These are phyloP conservation scores for Sarcophaga caerulescens DNA, from an alignment of 2,888 invertebrate genomes.

Conservation along the genomic window DNA sequence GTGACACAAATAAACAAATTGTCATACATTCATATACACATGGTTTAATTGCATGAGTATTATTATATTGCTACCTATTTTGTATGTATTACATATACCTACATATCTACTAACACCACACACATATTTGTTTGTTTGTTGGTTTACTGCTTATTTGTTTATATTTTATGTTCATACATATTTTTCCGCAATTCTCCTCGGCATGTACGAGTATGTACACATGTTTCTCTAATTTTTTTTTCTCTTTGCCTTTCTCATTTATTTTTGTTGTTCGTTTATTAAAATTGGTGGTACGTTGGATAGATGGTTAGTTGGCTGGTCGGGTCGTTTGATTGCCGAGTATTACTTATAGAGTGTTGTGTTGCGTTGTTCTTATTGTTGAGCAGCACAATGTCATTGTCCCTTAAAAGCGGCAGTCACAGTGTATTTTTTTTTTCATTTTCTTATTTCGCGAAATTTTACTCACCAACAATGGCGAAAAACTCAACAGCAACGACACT, in stretches of 20 bases:
- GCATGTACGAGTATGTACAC: background rate
- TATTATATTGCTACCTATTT: background rate
- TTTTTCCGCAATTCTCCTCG: background rate
- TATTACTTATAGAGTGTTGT: background rate
- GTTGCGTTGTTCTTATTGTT: background rate
- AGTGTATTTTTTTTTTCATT: background rate
- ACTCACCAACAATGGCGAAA: background rate
- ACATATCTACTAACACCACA: background rate
- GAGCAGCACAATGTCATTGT: conserved; percentile 57
- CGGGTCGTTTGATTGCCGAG: no score
- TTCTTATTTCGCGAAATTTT: conserved; percentile 32
- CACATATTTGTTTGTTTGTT: no score
- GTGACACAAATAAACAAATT: no score
- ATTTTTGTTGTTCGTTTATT: conserved; percentile 1
- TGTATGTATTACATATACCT: no score
- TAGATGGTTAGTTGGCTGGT: background rate
- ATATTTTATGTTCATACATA: conserved; percentile 8
- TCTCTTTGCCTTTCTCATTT: background rate
- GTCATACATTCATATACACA: background rate
- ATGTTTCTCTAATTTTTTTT: conserved; percentile 2
- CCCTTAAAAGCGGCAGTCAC: conserved; percentile 39
- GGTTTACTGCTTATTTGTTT: conserved; percentile 20
- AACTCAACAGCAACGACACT: conserved; percentile 8
- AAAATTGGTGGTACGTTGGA: conserved; percentile 27
- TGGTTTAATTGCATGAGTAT: background rate